Evolutionary conservation across 1,140 invertebrate genomes (phyloP), one percentile per base, ranked within the genome.

Genomic region (Choristoneura fumiferana): DNA sequence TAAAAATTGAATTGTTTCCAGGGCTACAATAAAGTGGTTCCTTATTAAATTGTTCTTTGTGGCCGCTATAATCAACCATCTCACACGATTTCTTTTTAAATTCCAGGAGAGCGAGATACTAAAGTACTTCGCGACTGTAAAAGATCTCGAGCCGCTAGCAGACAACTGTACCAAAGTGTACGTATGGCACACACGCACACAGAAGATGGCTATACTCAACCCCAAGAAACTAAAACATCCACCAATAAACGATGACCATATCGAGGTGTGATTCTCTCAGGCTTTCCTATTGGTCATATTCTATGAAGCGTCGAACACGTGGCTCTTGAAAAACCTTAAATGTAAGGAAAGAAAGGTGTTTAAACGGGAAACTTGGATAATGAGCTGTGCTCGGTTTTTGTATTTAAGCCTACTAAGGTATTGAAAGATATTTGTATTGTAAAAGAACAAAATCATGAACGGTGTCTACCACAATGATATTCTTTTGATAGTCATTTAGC

Each of bases 111-210:
- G 95, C 60, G 95, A 96, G 76, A 95, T 99, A 58, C 87, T 99
- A 0, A 91, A 93, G 45, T 94, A 96, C 71, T 90, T 97, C 22
- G 92, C 95, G n/a, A 95, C 91, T 0, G 92, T 92, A 65, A 91
- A 95, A 14, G 92, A 97, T 59, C 80, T 99, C 35, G 98, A 99
- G 84, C 96, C 97, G 0, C 91, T 96, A 65, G 97, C 97, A 1
- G 94, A 96, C 62, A 93, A 93, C 68, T 98, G 97, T 79, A 96
- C 94, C 0, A 96, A 98, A 89, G 96, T 98, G 9, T 94, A 97
- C 55, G 98, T 99, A 4, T 99, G 98, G 98, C 98, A 99, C 80
- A 99, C 98, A 13, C 91, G 97, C 76, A 98, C 98, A 18, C 96
- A 98, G 84, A 94, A 94, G 73, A 95, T 96, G 0, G 92, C 93